Percentiles rank a stretch among this genome's conserved stretches.
Evolutionary conservation across 2,888 invertebrate species (phyloP).

Genomic region (Ischnura elegans): DNA sequence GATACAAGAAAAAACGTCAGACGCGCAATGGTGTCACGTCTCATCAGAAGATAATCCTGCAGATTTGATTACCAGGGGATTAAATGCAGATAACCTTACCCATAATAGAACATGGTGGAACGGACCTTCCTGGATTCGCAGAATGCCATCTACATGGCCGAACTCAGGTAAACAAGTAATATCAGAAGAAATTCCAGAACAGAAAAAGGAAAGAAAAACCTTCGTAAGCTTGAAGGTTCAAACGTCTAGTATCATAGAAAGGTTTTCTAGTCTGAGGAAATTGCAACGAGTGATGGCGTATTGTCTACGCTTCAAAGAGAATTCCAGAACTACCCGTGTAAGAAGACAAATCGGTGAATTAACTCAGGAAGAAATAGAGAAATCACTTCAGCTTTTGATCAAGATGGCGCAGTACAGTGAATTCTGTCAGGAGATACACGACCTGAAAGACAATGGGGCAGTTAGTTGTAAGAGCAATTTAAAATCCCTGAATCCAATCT

Average conservation of each 20-base stretch:
- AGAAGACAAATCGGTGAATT: no score
- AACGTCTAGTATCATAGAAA: not conserved
- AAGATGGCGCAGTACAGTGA: not conserved
- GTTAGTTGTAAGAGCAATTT: no score
- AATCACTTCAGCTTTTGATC: not conserved
- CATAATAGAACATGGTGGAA: not conserved
- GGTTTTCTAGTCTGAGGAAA: no score
- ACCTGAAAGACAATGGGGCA: no score
- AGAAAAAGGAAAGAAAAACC: not conserved
- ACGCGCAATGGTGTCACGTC: conserved; percentile 71
- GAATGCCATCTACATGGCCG: not conserved
- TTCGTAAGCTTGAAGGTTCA: not conserved
- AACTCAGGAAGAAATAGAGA: not conserved
- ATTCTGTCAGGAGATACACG: not conserved
- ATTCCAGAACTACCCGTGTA: no score
- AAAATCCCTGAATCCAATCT: no score
- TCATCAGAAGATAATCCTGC: not conserved
- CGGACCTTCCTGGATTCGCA: not conserved
- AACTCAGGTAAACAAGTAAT: not conserved
- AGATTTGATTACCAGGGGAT: not conserved
- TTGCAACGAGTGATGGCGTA: no score
- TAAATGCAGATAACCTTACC: not conserved
- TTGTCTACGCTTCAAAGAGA: no score
- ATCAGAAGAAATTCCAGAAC: not conserved
- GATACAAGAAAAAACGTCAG: conserved; percentile 71